Percentiles rank a stretch among this genome's conserved stretches.
phyloP scores from a whole-genome alignment of 2,888 invertebrate genomes.

The Lamellibrachia columna region DNA sequence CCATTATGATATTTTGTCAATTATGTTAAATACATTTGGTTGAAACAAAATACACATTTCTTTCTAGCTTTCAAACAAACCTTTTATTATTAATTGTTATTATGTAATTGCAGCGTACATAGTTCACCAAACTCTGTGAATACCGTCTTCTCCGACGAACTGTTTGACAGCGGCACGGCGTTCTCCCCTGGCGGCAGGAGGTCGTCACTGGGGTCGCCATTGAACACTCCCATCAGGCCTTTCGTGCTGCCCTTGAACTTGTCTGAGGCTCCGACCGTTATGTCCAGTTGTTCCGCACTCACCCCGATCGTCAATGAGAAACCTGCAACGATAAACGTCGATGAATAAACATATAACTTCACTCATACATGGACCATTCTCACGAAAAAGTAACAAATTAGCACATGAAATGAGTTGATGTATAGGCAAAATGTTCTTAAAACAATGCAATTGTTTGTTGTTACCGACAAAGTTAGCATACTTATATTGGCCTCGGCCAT shows the following conservation, averaged over 20 bases:
- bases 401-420: too few relatives aligned
- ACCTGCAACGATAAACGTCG: background rate
- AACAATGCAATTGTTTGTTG: too few relatives aligned
- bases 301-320: background rate
- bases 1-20: too few relatives aligned
- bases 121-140: background rate
- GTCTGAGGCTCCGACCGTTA: background rate
- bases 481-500: too few relatives aligned
- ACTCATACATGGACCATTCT: too few relatives aligned
- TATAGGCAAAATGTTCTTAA: too few relatives aligned
- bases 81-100: too few relatives aligned
- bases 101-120: background rate
- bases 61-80: too few relatives aligned
- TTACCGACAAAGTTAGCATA: too few relatives aligned
- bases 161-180: background rate
- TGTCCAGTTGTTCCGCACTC: background rate
- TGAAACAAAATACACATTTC: too few relatives aligned
- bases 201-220: conserved; percentile 21
- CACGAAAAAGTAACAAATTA: too few relatives aligned
- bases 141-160: background rate
- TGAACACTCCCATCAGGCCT: conserved; percentile 23
- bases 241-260: background rate
- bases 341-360: background rate
- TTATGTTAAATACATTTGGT: too few relatives aligned
- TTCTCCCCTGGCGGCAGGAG: background rate